Base-by-base conservation (phyloP, 1,140 invertebrate genomes). In the Heliconius melpomene region DNA sequence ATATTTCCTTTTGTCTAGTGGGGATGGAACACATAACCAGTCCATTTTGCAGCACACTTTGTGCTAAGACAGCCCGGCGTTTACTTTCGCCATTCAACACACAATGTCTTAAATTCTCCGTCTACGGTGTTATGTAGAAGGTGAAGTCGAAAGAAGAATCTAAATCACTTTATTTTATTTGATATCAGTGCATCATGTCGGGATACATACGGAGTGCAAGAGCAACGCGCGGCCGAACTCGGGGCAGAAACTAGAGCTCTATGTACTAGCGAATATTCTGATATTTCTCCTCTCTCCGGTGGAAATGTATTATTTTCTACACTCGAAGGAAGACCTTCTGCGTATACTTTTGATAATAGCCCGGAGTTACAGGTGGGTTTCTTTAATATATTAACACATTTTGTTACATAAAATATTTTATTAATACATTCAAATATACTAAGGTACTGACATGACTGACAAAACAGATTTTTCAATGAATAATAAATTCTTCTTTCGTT, bases 291-390 rank as follows among this genome's bases (percentile, higher is more conserved):
- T 0, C 92, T 99, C 72, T 97, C 97, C 1, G 98, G 98, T n/a
- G 99, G 98, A 29, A 98, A 97, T 87, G 98, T 99, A 3, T 97
- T 98, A 3, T 99, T 99, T 93, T 98, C 98, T 18, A 99, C 99
- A 0, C 95, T 99, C 0, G 99, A 99, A 94, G 98, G 98, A 38
- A 95, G 99, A 85, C 98, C 99, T 0, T 98, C 98, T 23, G 98
- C 98, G 36, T 97, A 97, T 83, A 96, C 97, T 72, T 99, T 99
- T 88, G 98, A 99, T 85, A 97, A 97, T 40, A 99, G 97, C 88
- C 93, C 96, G 1, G 97, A 97, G 87, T 94, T 99, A 79, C 99
- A 99, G 96, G 98, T 98, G 29, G 8, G 60, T 66, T 7, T 66
- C 23, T 66, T 66, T 26, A 6, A 16, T 26, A 2, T 26, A 29